phyloP scores from a whole-genome alignment of 1,140 invertebrate species.

The Colletes gigas region DNA sequence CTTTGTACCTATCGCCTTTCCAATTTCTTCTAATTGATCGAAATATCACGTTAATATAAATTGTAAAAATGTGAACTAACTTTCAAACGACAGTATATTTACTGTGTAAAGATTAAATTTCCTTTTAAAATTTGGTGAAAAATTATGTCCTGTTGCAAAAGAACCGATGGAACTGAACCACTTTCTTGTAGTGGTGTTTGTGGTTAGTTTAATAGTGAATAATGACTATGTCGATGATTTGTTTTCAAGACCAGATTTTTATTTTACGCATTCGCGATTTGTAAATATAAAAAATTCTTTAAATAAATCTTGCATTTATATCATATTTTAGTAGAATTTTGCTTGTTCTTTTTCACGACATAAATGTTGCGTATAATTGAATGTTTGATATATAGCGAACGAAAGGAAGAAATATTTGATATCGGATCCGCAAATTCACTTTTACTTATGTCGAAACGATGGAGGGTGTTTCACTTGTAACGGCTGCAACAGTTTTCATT shows the following conservation, averaged over 20 bases:
- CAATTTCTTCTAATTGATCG: background rate
- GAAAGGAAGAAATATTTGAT: conserved; percentile 36
- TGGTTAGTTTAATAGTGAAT: conserved; percentile 37
- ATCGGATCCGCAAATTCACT: conserved; percentile 47
- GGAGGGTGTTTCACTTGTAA: conserved; percentile 51
- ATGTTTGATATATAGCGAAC: conserved; percentile 38
- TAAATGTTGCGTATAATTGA: background rate
- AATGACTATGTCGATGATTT: background rate
- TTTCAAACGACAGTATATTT: background rate
- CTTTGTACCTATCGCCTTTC: background rate
- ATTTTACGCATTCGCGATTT: too few relatives aligned
- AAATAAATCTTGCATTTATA: too few relatives aligned
- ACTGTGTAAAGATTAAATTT: conserved; percentile 14
- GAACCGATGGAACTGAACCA: conserved; percentile 6
- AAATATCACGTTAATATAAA: background rate
- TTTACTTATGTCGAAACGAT: conserved; percentile 63
- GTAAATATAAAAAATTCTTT: too few relatives aligned
- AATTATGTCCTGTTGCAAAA: conserved; percentile 45
- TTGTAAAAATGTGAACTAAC: background rate
- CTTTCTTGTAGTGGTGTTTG: conserved; percentile 17
- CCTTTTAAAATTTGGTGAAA: background rate
- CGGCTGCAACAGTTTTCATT: conserved; percentile 56
- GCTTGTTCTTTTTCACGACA: too few relatives aligned
- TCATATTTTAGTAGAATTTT: too few relatives aligned
- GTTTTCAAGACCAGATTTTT: background rate